Conservation (phyloP, 1,140 invertebrate species). For the Ridgeia piscesae region DNA sequence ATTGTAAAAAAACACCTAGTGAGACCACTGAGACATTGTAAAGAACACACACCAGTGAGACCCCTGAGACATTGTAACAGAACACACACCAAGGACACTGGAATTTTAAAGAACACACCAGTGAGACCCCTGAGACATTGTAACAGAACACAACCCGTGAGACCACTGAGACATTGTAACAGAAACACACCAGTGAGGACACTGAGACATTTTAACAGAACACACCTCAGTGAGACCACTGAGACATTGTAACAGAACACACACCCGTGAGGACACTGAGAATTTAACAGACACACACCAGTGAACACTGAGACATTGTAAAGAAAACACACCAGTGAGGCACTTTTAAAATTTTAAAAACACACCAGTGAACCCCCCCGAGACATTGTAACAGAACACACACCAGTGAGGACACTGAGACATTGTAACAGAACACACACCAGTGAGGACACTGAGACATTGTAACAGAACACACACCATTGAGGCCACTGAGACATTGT, state of each 20-base stretch:
- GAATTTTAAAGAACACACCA: neutral
- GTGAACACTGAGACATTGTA: too few species aligned
- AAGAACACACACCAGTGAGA: neutral
- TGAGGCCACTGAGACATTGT: too few species aligned
- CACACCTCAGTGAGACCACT: neutral
- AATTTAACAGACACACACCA: neutral
- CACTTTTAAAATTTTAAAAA: neutral
- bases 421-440: neutral
- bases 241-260: neutral
- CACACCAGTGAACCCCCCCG: neutral
- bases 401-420: too few species aligned
- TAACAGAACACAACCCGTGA: neutral
- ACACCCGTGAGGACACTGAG: neutral
- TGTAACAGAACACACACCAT: neutral
- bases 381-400: neutral
- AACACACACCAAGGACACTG: neutral
- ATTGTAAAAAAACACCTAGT: neutral
- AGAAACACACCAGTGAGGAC: neutral
- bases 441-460: neutral
- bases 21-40: neutral
- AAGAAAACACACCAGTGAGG: neutral
- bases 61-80: too few species aligned
- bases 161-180: neutral
- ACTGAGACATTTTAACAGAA: neutral
- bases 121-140: neutral